Base-by-base conservation (phyloP, 2,888 invertebrate genomes). In the Mesochorus sp. region DNA sequence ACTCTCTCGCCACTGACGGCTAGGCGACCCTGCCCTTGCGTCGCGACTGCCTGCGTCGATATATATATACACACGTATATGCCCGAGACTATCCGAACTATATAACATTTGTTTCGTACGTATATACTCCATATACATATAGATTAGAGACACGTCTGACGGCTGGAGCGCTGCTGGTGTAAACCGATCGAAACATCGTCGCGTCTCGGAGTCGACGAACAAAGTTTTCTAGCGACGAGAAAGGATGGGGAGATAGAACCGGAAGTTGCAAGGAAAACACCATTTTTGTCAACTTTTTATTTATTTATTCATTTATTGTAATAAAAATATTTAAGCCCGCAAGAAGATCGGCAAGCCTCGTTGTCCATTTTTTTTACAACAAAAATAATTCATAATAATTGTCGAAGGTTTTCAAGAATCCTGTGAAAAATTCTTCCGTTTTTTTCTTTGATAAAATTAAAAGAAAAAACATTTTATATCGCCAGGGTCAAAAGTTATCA, bases 21-120 rank as follows among this genome's bases (percentile, higher is more conserved):
- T n/a, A n/a, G n/a, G n/a, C n/a, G 90, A 89, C 89, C 89, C 90
- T 90, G 90, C 90, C 90, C 90, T 90, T 90, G 88, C 88, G 87
- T 88, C 87, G 86, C 86, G 86, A 87, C 86, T 83, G 82, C 80
- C 76, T 82, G 84, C 82, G 83, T 82, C 83, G 68, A 75, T 81
- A 79, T 81, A 82, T 80, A 76, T 77, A 62, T n/a, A n/a, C n/a
- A n/a, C n/a, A n/a, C n/a, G n/a, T n/a, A n/a, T n/a, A n/a, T n/a
- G n/a, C n/a, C n/a, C n/a, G n/a, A n/a, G n/a, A n/a, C n/a, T n/a
- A n/a, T n/a, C n/a, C n/a, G n/a, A n/a, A n/a, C n/a, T n/a, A n/a
- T n/a, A n/a, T n/a, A n/a, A n/a, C n/a, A 79, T 84, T 83, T 82
- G 84, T 79, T 67, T 80, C 74, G 39, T 53, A 72, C 59, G 34